Evolutionary conservation across 2,113 vertebrate genomes (phyloP), one percentile per base, ranked within the genome.

Genomic region (Parus major): DNA sequence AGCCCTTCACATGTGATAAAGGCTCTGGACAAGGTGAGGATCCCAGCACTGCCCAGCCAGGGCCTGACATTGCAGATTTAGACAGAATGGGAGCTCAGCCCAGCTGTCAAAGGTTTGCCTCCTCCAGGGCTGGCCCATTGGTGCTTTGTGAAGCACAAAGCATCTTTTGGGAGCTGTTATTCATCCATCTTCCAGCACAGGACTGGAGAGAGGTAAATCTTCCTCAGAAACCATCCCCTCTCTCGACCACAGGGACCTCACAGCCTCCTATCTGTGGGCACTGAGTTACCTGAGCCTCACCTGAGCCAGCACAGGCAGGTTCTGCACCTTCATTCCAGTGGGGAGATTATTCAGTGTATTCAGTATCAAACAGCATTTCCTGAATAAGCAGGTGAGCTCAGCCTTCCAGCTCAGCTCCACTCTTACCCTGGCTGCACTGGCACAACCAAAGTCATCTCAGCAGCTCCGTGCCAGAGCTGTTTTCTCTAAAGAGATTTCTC

Each of bases 1-100:
- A 61, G 47, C 42, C n/a, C 15, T 73, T 31, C 41, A 41, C 0
- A 0, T 20, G 21, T 1, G 2, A 1, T 7, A 42, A 57, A 5
- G 77, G 41, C 69, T 73, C 21, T 12, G 39, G 65, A 13, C 35
- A 52, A 65, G 47, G 50, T 56, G 27, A 69, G 49, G 59, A 35
- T 81, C 65, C 23, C 68, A 77, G 49, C 41, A 27, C 25, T 36
- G 9, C 9, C 5, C 42, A 35, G 11, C 10, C 63, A 57, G 63
- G 63, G 33, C 27, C 42, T 86, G 71, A 29, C 21, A 24, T 1
- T 35, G 36, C 24, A 47, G 46, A 14, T 6, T 65, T 13, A 0
- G 3, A 22, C 0, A 29, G 29, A 24, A 82, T 31, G 36, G 0
- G 5, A 70, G 10, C 1, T 73, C 47, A 85, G 50, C 23, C 39